These are phyloP conservation scores for Tinamus guttatus DNA, from an alignment of 2,113 vertebrate genomes.

Conservation along the genomic window DNA sequence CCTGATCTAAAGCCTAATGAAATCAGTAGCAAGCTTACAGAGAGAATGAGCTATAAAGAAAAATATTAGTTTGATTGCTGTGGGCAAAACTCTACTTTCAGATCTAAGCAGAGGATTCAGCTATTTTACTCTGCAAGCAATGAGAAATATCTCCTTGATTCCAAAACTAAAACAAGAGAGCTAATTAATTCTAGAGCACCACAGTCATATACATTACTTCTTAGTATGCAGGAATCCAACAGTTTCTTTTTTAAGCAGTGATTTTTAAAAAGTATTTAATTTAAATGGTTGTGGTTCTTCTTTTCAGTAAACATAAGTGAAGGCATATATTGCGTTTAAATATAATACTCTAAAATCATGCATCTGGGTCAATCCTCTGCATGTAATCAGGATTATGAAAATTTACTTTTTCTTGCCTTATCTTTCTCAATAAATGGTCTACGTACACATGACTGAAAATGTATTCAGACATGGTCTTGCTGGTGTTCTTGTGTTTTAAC, in stretches of 20 bases:
- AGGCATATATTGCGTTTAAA: conserved; percentile 55
- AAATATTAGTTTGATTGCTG: conserved; percentile 72
- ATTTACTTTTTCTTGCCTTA: conserved; percentile 52
- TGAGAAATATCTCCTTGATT: conserved; percentile 61
- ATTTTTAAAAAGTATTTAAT: conserved; percentile 40
- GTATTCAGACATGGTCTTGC: conserved; percentile 47
- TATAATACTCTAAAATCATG: conserved; percentile 64
- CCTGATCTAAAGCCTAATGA: conserved; percentile 69
- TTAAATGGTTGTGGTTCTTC: conserved; percentile 41
- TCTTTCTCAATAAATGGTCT: conserved; percentile 58
- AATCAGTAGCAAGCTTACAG: conserved; percentile 64
- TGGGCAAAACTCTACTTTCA: conserved; percentile 70
- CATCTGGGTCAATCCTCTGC: conserved; percentile 70
- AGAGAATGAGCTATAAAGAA: conserved; percentile 63
- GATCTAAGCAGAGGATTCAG: conserved; percentile 65
- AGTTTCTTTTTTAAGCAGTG: conserved; percentile 41
- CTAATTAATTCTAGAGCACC: conserved; percentile 58
- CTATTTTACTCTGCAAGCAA: conserved; percentile 66
- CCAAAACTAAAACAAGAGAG: conserved; percentile 54
- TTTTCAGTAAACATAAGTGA: conserved; percentile 57
- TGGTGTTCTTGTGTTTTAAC: conserved; percentile 40
- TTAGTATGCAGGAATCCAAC: conserved; percentile 46
- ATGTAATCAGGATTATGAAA: conserved; percentile 73
- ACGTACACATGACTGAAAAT: conserved; percentile 29
- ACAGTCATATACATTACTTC: conserved; percentile 15